Evolutionary conservation across 2,797 vertebrate species (phyloP).

Genomic region (Eospalax fontanierii): DNA sequence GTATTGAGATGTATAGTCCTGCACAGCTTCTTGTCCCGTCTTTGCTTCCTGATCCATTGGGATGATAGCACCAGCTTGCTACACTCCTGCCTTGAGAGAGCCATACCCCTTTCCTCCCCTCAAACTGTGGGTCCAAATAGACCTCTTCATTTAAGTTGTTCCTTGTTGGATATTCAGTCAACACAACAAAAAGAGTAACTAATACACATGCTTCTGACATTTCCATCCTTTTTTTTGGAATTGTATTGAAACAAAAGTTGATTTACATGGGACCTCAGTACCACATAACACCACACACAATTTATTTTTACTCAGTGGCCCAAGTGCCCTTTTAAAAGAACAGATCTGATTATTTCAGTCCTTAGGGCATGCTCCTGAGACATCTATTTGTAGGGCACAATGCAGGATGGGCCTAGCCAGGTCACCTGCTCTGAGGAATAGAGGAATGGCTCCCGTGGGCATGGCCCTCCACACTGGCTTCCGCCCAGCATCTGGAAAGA

Average conservation of each 20-base stretch:
- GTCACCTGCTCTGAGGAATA: no score
- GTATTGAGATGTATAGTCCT: background rate
- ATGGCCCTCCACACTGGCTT: no score
- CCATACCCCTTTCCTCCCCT: background rate
- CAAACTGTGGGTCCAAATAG: background rate
- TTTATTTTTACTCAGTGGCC: background rate
- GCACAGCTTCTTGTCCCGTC: background rate
- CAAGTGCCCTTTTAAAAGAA: constrained; percentile 8
- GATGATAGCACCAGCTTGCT: background rate
- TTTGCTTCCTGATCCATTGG: background rate
- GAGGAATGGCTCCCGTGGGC: no score
- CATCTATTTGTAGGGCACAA: no score
- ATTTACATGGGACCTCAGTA: background rate
- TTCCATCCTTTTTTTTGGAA: constrained; percentile 26
- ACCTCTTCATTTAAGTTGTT: background rate
- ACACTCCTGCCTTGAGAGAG: background rate
- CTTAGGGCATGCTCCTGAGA: background rate
- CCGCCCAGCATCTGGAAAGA: no score
- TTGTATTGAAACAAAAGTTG: constrained; percentile 12
- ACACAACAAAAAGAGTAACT: background rate
- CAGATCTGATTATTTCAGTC: constrained; percentile 4
- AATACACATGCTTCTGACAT: background rate
- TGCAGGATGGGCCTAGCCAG: no score
- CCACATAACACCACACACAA: background rate
- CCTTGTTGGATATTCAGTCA: background rate